Evolutionary conservation across 1,140 invertebrate genomes (phyloP), one percentile per base, ranked within the genome.

Genomic region (Whitmania pigra): DNA sequence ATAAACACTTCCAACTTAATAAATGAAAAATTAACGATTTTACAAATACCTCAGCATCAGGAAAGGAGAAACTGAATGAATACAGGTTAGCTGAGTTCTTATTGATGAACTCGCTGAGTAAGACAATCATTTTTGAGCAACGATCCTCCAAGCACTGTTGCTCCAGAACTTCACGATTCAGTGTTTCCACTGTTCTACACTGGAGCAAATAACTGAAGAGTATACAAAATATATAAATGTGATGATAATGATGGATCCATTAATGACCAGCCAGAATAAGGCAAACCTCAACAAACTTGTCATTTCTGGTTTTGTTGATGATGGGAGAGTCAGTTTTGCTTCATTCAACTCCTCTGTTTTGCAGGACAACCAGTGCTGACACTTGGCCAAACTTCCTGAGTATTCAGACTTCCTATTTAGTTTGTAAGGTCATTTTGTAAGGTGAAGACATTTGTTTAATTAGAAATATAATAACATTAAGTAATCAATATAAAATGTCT

Each of bases 331-430:
- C 3, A 22, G 22, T n/a, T 31, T 63, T 63, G 57, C 29, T 31
- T 63, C 22, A 22, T 63, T 31, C 57, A 63, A 63, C 0, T 63
- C 57, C 3, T 22, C 22, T 25, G 22, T 20, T 31, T 63, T 63
- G 57, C 57, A 63, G 57, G 57, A 22, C 57, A 63, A 20, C 57
- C 57, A 63, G 20, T 63, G 57, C 57, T 63, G 57, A 31, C 57
- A 63, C 15, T 63, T 63, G 7, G 29, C 22, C 57, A 63, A n/a
- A 63, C 29, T 31, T 25, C 29, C 29, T 31, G 57, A 63, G 22
- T 63, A 63, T 31, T 63, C 57, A 22, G 57, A 63, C 57, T 63
- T 63, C 29, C 57, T 63, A 17, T 17, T 6, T 17, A 22, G 5
- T 43, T 43, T 43, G 40, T n/a, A n/a, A n/a, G n/a, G n/a, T n/a